Evolutionary conservation across 2,888 invertebrate genomes (phyloP), one percentile per base, ranked within the genome.

Genomic region (Peribatodes rhomboidaria): DNA sequence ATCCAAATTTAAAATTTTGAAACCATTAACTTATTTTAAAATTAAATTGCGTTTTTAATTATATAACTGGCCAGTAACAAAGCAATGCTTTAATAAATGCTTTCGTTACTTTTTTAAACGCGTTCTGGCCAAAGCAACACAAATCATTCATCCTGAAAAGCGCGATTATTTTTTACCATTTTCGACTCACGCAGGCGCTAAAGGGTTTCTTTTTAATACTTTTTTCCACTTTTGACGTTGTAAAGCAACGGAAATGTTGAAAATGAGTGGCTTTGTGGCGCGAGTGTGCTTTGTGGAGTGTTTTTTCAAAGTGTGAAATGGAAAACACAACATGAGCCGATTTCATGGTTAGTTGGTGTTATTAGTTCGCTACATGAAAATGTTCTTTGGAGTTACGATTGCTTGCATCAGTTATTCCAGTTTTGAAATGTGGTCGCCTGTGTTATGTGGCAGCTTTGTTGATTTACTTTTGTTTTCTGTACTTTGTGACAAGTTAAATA

Each of bases 311-410:
- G 85, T 87, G 89, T 86, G 89, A 88, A 88, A 91, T 89, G 90
- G 87, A 84, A 84, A 87, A 86, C 59, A 63, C 59, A 61, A 88
- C 86, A 92, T 89, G 89, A 90, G 81, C 81, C 84, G 83, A 89
- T 92, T 92, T 90, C 90, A 92, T 90, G 92, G 92, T 92, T 89
- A 86, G 90, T 91, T 90, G 86, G 80, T 78, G 82, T 81, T 82
- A 82, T 80, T 83, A 82, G 84, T 80, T 81, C 79, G 70, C 77
- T 77, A 81, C 84, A 82, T 83, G 80, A 83, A 82, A 79, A 65
- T 61, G 57, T 66, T 67, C 54, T 62, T 60, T 60, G 68, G 67
- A 70, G 52, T 69, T 67, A 70, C 66, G 65, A 63, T 66, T 61
- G 70, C 70, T 67, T 72, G 70, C 66, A 67, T 69, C 64, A 67